Evolutionary conservation across 2,888 invertebrate genomes (phyloP), one percentile per base, ranked within the genome.

Genomic region (Scotopteryx bipunctaria): DNA sequence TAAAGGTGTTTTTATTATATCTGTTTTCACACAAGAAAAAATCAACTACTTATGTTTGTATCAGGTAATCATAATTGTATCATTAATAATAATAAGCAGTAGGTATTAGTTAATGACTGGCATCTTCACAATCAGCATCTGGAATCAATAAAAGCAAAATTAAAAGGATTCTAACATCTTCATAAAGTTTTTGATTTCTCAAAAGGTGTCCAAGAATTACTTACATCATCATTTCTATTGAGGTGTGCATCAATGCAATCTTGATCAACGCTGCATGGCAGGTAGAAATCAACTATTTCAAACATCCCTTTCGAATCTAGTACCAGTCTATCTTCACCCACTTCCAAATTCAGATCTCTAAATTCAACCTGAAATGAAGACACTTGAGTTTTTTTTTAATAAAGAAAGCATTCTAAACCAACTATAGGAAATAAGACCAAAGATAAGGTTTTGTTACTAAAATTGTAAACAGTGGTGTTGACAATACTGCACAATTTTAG

Each of bases 241-340:
- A 90, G 66, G 45, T 81, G 75, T 29, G 90, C 90, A 67, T 83
- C 81, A 58, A 87, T 81, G 13, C 81, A 33, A 16, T 92, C 91
- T 69, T 93, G 92, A 67, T 94, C 91, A 5, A 96, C 91, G 48
- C 85, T 88, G 70, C 92, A 92, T 0, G 94, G 94, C 15, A 95
- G 74, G 70, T 93, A 95, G 69, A 94, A 91, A 74, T 96, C 95
- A 38, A 95, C 91, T 5, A 91, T 71, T 62, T 93, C 92, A 57
- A 91, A 92, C 55, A 88, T 76, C 29, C 92, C 92, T 53, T 90
- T 90, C 0, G 92, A 92, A 65, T 94, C 94, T 29, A 96, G 74
- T 6, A 95, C 83, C 48, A 96, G 88, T 51, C 96, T 92, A 79
- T 96, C 95, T 73, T 94, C 94, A n/a, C 95, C 94, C 16, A 95